Evolutionary conservation across 2,113 vertebrate species (phyloP).

Genomic region (Chloroceryle aenea): DNA sequence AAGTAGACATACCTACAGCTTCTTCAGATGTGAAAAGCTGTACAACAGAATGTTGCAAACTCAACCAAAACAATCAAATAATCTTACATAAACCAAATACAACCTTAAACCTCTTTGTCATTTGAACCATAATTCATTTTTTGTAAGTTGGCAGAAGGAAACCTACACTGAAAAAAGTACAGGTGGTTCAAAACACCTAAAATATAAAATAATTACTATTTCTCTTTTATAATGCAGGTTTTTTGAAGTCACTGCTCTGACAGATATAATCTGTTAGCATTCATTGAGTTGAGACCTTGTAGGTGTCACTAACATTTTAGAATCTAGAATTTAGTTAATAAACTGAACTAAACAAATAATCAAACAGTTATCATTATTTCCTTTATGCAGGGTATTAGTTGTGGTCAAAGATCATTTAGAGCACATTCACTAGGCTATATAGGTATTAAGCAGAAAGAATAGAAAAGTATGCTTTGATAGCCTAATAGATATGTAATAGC

Average conservation of each 20-base stretch:
- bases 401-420: background rate
- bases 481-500: background rate
- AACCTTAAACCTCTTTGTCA: background rate
- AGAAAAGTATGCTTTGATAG: background rate
- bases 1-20: background rate
- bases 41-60: background rate
- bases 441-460: background rate
- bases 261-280: background rate
- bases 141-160: background rate
- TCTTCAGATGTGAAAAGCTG: background rate
- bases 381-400: background rate
- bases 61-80: background rate
- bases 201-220: background rate
- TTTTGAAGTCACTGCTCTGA: background rate
- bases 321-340: too few species aligned
- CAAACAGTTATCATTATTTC: background rate
- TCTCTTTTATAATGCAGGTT: background rate
- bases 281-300: background rate
- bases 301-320: background rate
- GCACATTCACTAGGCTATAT: background rate
- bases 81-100: background rate
- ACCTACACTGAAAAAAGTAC: background rate
- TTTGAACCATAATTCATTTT: background rate
- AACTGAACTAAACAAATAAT: background rate
- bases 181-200: rapidly evolving